Evolutionary conservation across 2,797 vertebrate species (phyloP), one percentile per base, ranked within the genome.

Genomic region (Pipistrellus nathusii): DNA sequence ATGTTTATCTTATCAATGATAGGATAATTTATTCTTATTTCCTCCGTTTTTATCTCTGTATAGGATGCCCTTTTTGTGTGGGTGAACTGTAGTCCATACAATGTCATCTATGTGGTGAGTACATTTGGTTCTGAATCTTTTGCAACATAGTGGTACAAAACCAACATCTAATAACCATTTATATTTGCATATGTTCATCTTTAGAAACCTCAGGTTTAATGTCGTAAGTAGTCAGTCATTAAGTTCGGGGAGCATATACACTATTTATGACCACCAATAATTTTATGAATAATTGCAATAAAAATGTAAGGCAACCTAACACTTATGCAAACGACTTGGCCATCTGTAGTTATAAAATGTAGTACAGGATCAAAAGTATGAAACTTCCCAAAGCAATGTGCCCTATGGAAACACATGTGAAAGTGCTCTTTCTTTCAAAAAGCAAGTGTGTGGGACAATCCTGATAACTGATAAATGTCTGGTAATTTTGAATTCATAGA

Each of bases 231-330:
- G 6, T 46, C 25, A 93, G 27, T 93, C 21, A 21, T 38, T 88
- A 75, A 81, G 3, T 93, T 80, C 78, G 14, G 21, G 23, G 18
- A 80, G 5, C 15, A 38, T 5, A 41, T 46, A 27, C 1, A 72
- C 35, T 86, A 25, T 94, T 93, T 48, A 92, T 68, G 15, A 10
- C 21, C 53, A 71, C 25, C 2, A 68, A 72, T 30, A 62, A 64
- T 90, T 90, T 77, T 88, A 38, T 78, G 72, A 96, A 72, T 75
- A 71, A 91, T 68, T 75, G 27, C 5, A 38, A 55, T 75, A 15
- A 83, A 88, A 93, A 64, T n/a, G 1, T 12, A 53, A 85, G 30
- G 23, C 41, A 85, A 20, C 9, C 2, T 93, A 93, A 62, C 5
- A 90, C 7, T 73, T 83, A 75, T 23, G 0, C 10, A 71, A 82